Conservation (phyloP, 2,113 vertebrate genomes). For the Tetraodon nigroviridis region DNA sequence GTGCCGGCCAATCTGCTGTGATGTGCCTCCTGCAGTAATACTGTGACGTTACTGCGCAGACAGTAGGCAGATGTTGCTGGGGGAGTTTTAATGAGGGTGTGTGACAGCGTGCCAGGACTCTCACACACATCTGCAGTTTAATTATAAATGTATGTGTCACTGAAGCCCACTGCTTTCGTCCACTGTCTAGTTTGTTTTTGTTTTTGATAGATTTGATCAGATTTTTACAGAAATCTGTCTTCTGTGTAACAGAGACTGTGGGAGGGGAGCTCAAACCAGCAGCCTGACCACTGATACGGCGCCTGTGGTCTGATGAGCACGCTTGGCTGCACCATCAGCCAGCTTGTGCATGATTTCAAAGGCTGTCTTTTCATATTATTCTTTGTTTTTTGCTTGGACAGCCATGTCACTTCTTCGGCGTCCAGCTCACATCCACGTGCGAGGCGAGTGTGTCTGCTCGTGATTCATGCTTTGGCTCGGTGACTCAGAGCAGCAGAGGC, state of each 20-base stretch:
- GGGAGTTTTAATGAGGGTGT: slow-evolving; percentile 37
- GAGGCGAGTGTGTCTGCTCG: slow-evolving; percentile 18
- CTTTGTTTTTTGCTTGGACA: slow-evolving; percentile 39
- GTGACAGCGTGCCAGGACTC: slow-evolving; percentile 13
- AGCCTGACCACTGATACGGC: slow-evolving; percentile 12
- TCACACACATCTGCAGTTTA: slow-evolving; percentile 9
- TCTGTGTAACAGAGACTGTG: neutral
- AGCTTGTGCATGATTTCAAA: slow-evolving; percentile 41
- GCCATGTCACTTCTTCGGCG: slow-evolving; percentile 30
- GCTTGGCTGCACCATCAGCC: slow-evolving; percentile 50
- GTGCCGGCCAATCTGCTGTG: slow-evolving; percentile 55
- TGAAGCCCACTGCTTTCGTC: slow-evolving; percentile 3
- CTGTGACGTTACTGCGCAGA: slow-evolving; percentile 44
- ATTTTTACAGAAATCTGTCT: neutral
- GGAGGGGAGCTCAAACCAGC: slow-evolving; percentile 2
- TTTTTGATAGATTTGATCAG: too few species aligned
- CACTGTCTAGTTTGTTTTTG: neutral
- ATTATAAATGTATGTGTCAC: neutral
- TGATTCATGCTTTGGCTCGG: slow-evolving; percentile 18
- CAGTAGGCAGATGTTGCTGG: slow-evolving; percentile 33
- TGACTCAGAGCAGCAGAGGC: slow-evolving; percentile 23
- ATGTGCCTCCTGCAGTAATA: slow-evolving; percentile 58
- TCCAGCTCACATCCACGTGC: slow-evolving; percentile 13
- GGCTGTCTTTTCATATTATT: slow-evolving; percentile 52
- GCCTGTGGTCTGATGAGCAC: slow-evolving; percentile 46